Evolutionary conservation across 2,113 vertebrate species (phyloP), one percentile per base, ranked within the genome.

Genomic region (Astatoreochromis straeleni): DNA sequence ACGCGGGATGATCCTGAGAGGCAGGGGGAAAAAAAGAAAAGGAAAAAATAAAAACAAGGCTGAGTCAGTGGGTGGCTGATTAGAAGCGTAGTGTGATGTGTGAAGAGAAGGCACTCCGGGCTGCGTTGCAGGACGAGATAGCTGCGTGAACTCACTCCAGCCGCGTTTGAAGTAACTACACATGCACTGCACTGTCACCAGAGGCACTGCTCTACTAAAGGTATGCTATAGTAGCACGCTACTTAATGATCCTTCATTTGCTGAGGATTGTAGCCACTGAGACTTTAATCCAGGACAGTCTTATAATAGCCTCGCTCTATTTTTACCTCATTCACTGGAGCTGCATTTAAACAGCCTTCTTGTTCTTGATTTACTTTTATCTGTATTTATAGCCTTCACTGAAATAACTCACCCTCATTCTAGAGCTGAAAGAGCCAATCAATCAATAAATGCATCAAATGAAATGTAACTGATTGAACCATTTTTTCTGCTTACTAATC

Each of bases 281-380:
- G 85, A 82, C 60, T 85, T 83, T 90, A 92, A 94, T 94, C 92
- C 91, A 83, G 88, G 68, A 55, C 80, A 38, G 75, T 73, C 90
- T 93, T 73, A 55, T 75, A 89, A 86, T 89, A 94, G 82, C 54
- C 40, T 16, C 26, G 1, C 17, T 17, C 87, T 93, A 88, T 91
- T 90, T 92, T 89, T 87, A 90, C 38, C 16, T 83, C 26, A 29
- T 29, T 19, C 51, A 21, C 19, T 4, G 10, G 40, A 82, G 89
- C 14, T 42, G 79, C 29, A 17, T 47, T 79, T 11, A 57, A 78
- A 83, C 33, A 78, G 21, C 4, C 6, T 49, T 14, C 82, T 80
- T 51, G 4, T 57, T 84, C 31, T 31, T 8, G 10, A 17, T 81
- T 85, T 55, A 11, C 54, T 88, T 73, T 31, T 54, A 57, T 84